These are phyloP conservation scores for Ornithoptera priamus DNA, from an alignment of 2,888 invertebrate genomes.

Conservation along the genomic window DNA sequence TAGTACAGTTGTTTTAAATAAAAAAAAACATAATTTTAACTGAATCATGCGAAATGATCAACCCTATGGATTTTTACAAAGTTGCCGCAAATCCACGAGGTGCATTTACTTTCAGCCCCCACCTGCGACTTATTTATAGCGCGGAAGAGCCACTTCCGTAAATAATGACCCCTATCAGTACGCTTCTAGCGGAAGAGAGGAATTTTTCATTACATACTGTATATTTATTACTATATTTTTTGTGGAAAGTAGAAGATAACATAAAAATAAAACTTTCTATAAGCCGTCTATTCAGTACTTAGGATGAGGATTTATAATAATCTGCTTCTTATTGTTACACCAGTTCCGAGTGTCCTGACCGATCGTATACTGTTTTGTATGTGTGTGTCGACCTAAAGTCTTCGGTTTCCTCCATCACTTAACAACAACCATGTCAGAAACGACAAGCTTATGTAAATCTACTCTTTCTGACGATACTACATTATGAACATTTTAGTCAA, in stretches of 20 bases:
- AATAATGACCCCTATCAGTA: slow-evolving; percentile 29
- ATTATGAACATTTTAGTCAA: too few species aligned
- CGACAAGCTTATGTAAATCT: too few species aligned
- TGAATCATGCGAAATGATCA: neutral
- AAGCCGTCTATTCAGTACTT: too few species aligned
- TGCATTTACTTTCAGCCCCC: slow-evolving; percentile 50
- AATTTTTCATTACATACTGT: slow-evolving; percentile 18
- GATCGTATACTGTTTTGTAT: too few species aligned
- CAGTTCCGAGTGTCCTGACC: too few species aligned
- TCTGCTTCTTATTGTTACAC: too few species aligned
- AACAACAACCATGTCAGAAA: too few species aligned
- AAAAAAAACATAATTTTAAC: neutral
- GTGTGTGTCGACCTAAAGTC: too few species aligned
- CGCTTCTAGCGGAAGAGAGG: neutral
- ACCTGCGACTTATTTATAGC: slow-evolving; percentile 61
- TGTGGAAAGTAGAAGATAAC: neutral
- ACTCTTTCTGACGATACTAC: too few species aligned
- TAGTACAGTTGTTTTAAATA: neutral
- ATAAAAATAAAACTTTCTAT: too few species aligned
- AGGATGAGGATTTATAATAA: too few species aligned
- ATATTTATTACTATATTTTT: slow-evolving; percentile 14
- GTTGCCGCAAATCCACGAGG: slow-evolving; percentile 37
- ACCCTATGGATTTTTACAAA: slow-evolving; percentile 18
- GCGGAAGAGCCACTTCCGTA: slow-evolving; percentile 32
- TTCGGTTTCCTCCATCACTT: too few species aligned